These are phyloP conservation scores for Sympetrum striolatum DNA, from an alignment of 2,888 invertebrate genomes.

Conservation along the genomic window DNA sequence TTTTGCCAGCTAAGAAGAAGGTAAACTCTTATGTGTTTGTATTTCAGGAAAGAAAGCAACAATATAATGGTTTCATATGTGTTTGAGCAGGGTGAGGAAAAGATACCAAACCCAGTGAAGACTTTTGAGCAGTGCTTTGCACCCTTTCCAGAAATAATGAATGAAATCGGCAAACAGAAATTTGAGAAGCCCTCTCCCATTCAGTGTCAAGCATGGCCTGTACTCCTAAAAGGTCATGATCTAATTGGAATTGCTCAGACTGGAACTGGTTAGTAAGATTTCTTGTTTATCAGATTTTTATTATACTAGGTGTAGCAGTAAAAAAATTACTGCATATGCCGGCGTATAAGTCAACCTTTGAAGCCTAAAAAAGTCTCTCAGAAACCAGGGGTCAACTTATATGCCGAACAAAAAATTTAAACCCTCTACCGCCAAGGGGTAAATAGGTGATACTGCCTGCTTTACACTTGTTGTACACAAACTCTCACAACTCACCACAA, in stretches of 20 bases:
- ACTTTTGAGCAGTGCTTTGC: slow-evolving; percentile 80
- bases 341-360: too few species aligned
- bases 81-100: slow-evolving; percentile 60
- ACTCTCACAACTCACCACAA: too few species aligned
- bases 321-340: too few species aligned
- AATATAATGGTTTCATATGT: slow-evolving; percentile 76
- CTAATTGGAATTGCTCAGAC: slow-evolving; percentile 97
- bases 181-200: slow-evolving; percentile 89
- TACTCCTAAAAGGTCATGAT: slow-evolving; percentile 88
- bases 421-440: too few species aligned
- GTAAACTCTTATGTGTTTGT: background rate
- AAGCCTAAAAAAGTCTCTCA: too few species aligned
- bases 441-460: too few species aligned
- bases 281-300: background rate
- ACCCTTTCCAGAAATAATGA: slow-evolving; percentile 82
- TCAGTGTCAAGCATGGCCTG: slow-evolving; percentile 94
- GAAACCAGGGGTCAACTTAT: too few species aligned
- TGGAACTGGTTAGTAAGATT: slow-evolving; percentile 68
- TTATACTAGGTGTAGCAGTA: too few species aligned
- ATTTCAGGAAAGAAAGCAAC: slow-evolving; percentile 67
- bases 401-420: too few species aligned
- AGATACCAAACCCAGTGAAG: slow-evolving; percentile 78
- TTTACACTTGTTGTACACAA: too few species aligned
- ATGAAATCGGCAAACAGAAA: slow-evolving; percentile 79
- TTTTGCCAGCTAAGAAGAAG: too few species aligned